These are phyloP conservation scores for Rhodeus uyekii DNA, from an alignment of 2,797 vertebrate species.

Conservation along the genomic window DNA sequence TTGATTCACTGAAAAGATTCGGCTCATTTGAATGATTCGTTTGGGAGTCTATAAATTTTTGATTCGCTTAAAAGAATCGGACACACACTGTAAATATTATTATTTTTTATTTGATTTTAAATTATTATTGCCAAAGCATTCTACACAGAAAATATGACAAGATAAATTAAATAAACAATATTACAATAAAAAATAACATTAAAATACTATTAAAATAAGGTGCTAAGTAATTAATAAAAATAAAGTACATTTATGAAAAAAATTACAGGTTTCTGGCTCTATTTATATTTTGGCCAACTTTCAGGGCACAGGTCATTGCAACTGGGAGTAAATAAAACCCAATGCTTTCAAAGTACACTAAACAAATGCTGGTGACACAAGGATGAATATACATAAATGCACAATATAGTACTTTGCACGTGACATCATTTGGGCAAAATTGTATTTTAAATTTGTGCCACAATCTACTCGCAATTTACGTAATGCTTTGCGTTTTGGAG, in stretches of 20 bases:
- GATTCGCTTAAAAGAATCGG: neutral
- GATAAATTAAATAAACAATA: neutral
- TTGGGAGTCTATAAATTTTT: neutral
- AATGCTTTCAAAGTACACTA: neutral
- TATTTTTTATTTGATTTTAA: neutral
- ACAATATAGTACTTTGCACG: neutral
- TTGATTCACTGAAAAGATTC: conserved; percentile 1
- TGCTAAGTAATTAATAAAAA: neutral
- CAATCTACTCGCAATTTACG: neutral
- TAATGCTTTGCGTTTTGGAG: neutral
- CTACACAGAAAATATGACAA: neutral
- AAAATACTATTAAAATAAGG: neutral
- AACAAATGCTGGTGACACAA: neutral
- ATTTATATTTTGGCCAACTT: conserved; percentile 11
- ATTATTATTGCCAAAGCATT: too few relatives aligned
- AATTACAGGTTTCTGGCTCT: neutral
- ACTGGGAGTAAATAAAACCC: neutral
- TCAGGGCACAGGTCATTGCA: neutral
- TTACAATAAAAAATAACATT: neutral
- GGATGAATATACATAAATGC: neutral
- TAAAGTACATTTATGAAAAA: too few relatives aligned
- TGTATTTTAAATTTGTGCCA: neutral
- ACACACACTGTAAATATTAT: neutral
- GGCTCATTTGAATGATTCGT: neutral
- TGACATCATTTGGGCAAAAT: neutral